Base-by-base conservation (phyloP, 1,140 invertebrate genomes). In the Zaprionus taronus region DNA sequence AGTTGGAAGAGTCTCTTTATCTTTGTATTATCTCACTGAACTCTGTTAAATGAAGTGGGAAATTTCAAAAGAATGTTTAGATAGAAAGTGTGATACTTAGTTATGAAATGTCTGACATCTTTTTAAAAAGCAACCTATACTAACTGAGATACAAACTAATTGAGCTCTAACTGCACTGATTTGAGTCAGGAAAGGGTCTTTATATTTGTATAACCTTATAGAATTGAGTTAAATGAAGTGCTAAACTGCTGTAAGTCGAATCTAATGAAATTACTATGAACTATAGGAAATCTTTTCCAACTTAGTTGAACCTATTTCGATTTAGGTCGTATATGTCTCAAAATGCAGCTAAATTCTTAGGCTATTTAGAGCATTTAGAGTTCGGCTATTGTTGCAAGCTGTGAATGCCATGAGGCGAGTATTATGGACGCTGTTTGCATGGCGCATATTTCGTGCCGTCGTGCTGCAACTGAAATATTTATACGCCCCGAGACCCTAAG, bases 401-500 rank as follows among this genome's bases (percentile, higher is more conserved):
- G 41, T 47, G 41, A 47, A 51, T 5, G 20, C 9, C 34, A n/a
- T 31, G 22, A 22, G 7, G 7, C 20, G 26, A 22, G 58, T 34
- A 58, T 58, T 58, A 47, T 65, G 53, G 62, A 24, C 41, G 44
- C 31, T 34, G 61, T 53, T 76, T 69, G 65, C 57, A 67, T 61
- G 53, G 62, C 64, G 62, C 53, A 69, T 66, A 66, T 70, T 73
- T 66, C 55, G 63, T 64, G 61, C 47, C 63, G 72, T 58, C 61
- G 55, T 53, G 61, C 68, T 79, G 80, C 72, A 76, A 68, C 77
- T 83, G 80, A 77, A 83, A 83, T 83, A 83, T 83, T 79, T 76
- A 83, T 79, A 61, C 65, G 80, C 55, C 31, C 61, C 55, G 73
- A 68, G 41, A 49, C 69, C 81, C 73, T 69, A 79, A 74, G 77